Base-by-base conservation (phyloP, 2,113 vertebrate species). In the Himantopus leucocephalus region DNA sequence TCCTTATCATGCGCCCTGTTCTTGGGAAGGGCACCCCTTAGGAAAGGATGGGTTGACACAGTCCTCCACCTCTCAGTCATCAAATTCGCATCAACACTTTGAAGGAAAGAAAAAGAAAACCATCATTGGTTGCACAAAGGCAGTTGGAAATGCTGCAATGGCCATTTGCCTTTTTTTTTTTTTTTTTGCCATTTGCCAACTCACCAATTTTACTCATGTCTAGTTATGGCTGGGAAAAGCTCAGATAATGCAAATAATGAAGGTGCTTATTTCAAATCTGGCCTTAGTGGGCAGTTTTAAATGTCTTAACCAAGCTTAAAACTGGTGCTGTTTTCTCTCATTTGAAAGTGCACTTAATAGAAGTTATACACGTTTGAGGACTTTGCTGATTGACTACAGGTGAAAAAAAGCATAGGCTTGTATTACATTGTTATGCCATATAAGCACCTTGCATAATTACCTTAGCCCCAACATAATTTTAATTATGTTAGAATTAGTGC, bases 401-500 rank as follows among this genome's bases (percentile, higher is more conserved):
- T 88, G 52, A 23, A 60, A 52, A 75, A 81, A 59, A 60, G 24
- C 27, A 34, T 32, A 1, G 2, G 67, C 67, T 95, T 70, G 70
- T 86, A 85, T 88, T 95, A 74, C 35, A 59, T 71, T 97, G 90
- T 92, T 91, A 84, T 90, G 95, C 90, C 71, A 45, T 55, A 67
- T 92, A 90, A 96, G 83, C 71, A 95, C 86, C 88, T 94, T 91
- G 82, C 76, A 80, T 96, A 97, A 97, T 96, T 96, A 96, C 81
- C 90, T 92, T 90, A 96, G 91, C 75, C 78, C 75, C 26, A 91
- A 94, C 85, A 84, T 97, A 88, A 96, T 94, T 97, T 97, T 96
- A 97, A 98, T 98, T 97, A 97, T 97, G 85, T 96, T 96, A 96
- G 97, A 97, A 96, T 97, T 97, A 97, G 93, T 82, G 94, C 88